Evolutionary conservation across 2,888 invertebrate genomes (phyloP), one percentile per base, ranked within the genome.

Genomic region (Epinotia demarniana): DNA sequence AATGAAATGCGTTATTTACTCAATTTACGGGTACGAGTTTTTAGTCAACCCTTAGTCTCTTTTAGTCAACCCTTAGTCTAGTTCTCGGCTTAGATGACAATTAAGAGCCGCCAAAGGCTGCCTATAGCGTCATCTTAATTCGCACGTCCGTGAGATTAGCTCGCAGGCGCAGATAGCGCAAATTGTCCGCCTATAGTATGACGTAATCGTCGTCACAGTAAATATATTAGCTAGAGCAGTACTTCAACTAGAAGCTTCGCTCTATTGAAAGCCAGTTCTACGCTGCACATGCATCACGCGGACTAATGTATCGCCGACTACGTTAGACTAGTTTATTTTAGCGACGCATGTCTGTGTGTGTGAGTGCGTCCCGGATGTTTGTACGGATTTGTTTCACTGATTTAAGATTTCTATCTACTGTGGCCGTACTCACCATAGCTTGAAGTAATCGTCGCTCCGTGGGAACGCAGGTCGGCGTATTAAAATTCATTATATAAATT

Each of bases 401-500:
- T 39, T 39, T 39, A 39, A 39, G 39, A 39, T 9, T 8, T 39
- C 8, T 9, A 39, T 39, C 39, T 39, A 39, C 39, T 39, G 39
- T 39, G 39, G 39, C 9, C 23, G 3, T 27, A 27, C 23, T 27
- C 23, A 27, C 23, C 23, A 8, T 39, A 39, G 39, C 39, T 39
- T 39, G 39, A 53, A 18, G 67, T 63, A 49, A 66, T 66, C 71
- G 33, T 66, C 71, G 33, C 67, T 27, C 60, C 78, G 79, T 80
- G 80, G 78, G 80, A 80, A 78, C 78, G 76, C 13, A 27, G 64
- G 62, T 66, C 70, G 72, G 70, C 74, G 66, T 66, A 77, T 77
- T 78, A 77, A 77, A 76, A 77, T 78, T 78, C 76, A 80, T 80
- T 79, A 80, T 78, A 75, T 79, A 79, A 79, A 78, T 78, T 77